phyloP scores from a whole-genome alignment of 2,113 vertebrate species.

The Paedocypris sp. region DNA sequence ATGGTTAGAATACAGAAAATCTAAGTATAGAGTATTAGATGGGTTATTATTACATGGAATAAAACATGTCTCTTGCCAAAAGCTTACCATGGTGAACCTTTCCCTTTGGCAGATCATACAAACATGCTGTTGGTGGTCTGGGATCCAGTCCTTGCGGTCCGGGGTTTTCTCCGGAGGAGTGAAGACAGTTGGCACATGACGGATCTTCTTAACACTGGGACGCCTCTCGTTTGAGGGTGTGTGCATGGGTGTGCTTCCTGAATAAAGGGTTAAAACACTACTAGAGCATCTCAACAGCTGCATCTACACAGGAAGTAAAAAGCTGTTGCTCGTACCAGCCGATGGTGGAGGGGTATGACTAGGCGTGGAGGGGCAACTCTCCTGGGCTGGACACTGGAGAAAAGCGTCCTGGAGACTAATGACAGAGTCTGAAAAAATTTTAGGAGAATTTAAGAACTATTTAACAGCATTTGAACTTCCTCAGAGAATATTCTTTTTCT shows the following conservation, averaged over 20 bases:
- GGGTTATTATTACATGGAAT: too few relatives aligned
- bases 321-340: constrained; percentile 50
- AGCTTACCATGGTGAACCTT: constrained; percentile 94
- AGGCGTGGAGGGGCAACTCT: constrained; percentile 50
- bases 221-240: constrained; percentile 43
- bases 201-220: constrained; percentile 48
- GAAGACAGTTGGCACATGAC: constrained; percentile 60
- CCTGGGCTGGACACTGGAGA: constrained; percentile 62
- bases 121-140: constrained; percentile 67
- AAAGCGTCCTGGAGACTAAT: constrained; percentile 72
- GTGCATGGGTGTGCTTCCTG: constrained; percentile 58
- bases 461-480: too few relatives aligned
- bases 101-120: constrained; percentile 92
- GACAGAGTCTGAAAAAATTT: constrained; percentile 71
- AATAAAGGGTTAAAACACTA: neutral
- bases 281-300: neutral
- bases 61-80: too few relatives aligned
- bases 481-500: too few relatives aligned
- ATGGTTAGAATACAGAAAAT: too few relatives aligned
- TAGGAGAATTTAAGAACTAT: too few relatives aligned
- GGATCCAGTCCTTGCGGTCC: constrained; percentile 81
- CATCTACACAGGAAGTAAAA: neutral
- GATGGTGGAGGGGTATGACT: constrained; percentile 50
- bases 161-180: constrained; percentile 81
- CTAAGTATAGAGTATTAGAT: too few relatives aligned